phyloP scores from a whole-genome alignment of 2,888 invertebrate genomes.

The Masnerella sp. region DNA sequence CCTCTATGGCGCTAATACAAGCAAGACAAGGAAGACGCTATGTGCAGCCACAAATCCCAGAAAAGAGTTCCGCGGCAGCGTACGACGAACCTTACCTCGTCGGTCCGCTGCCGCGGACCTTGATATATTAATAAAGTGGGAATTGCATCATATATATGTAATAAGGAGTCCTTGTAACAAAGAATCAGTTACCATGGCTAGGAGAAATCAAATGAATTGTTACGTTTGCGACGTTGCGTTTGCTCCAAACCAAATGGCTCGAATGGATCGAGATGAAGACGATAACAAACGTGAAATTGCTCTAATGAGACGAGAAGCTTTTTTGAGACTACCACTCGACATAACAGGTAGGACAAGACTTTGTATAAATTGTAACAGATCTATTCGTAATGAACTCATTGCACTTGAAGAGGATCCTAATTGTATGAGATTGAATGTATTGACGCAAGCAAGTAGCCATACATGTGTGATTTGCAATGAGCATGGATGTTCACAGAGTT shows the following conservation, averaged over 20 bases:
- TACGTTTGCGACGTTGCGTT: slow-evolving; percentile 5
- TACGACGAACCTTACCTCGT: too few relatives aligned
- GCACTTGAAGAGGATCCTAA: slow-evolving; percentile 18
- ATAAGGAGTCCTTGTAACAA: too few relatives aligned
- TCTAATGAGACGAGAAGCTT: slow-evolving; percentile 10
- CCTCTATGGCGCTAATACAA: too few relatives aligned
- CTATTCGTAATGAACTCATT: slow-evolving; percentile 35
- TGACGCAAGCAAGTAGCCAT: slow-evolving; percentile 33
- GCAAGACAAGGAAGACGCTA: too few relatives aligned
- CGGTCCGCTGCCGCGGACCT: too few relatives aligned
- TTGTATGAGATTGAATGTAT: slow-evolving; percentile 34
- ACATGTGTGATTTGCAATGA: slow-evolving; percentile 43
- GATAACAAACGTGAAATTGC: slow-evolving; percentile 18
- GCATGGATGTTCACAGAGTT: slow-evolving; percentile 32
- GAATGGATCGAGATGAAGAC: slow-evolving; percentile 48
- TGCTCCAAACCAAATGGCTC: slow-evolving; percentile 27
- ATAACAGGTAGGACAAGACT: slow-evolving; percentile 32
- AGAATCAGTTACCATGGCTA: slow-evolving; percentile 19
- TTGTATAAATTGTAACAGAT: slow-evolving; percentile 48
- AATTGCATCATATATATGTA: too few relatives aligned
- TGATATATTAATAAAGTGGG: too few relatives aligned
- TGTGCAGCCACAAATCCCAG: too few relatives aligned
- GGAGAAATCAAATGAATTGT: slow-evolving; percentile 6
- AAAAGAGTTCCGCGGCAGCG: too few relatives aligned
- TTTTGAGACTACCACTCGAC: slow-evolving; percentile 30